These are phyloP conservation scores for Butorides virescens DNA, from an alignment of 2,113 vertebrate species.

Conservation along the genomic window DNA sequence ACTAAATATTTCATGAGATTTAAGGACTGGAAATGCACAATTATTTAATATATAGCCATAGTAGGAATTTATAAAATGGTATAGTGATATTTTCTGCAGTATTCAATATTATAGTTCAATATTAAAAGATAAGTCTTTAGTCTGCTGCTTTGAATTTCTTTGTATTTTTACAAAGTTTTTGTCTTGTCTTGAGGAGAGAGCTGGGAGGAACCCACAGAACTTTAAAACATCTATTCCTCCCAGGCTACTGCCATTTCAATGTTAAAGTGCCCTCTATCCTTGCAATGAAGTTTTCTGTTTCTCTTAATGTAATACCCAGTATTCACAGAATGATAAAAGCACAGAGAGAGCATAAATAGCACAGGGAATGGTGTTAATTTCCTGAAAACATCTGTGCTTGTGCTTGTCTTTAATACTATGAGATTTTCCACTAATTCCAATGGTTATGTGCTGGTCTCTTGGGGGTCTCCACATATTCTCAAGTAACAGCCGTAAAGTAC, in stretches of 20 bases:
- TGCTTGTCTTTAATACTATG: neutral
- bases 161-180: neutral
- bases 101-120: neutral
- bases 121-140: neutral
- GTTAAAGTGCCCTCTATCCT: neutral
- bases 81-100: neutral
- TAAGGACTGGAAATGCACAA: neutral
- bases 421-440: neutral
- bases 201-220: neutral
- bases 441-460: neutral
- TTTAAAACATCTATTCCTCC: neutral
- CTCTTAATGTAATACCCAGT: neutral
- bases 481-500: neutral
- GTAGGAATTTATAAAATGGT: neutral
- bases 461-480: fast-evolving
- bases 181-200: neutral
- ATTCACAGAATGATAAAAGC: neutral
- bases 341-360: neutral
- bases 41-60: neutral
- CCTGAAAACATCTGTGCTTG: neutral
- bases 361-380: neutral
- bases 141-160: neutral
- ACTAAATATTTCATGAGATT: neutral
- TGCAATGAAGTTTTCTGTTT: neutral
- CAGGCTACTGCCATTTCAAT: neutral